Base-by-base conservation (phyloP, 2,888 invertebrate species). In the Amphimallon solstitiale region DNA sequence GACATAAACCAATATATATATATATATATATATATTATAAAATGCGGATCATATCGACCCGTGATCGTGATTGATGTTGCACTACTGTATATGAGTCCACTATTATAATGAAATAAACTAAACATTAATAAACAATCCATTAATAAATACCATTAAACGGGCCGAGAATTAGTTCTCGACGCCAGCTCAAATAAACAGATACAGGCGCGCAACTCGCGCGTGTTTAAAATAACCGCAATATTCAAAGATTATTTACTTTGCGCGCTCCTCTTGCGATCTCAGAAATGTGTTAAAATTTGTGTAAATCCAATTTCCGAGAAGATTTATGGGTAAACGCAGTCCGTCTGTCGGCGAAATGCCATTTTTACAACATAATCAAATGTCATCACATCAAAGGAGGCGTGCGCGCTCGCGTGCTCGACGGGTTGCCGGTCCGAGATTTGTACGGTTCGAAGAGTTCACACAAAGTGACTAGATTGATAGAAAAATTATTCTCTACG, bases 121-220 rank as follows among this genome's bases (percentile, higher is more conserved):
- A 75, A 77, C 74, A 77, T 76, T 78, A 77, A 78, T 77, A 79
- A 80, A 80, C 79, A 79, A 77, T 76, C 78, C 79, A 78, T 79
- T 80, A 79, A 79, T 79, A 79, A 79, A 79, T 79, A 79, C 78
- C 78, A 79, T 80, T 79, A 79, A 79, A 77, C 75, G 73, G 59
- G 56, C 73, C 74, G 76, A 75, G 77, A 78, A 79, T 79, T 78
- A 77, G 77, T 77, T 75, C 74, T 73, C 75, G 79, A 79, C 79
- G 80, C 79, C 79, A 78, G 78, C 77, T 78, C 75, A 79, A 79
- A 79, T 79, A 80, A 80, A 79, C 79, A 80, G 72, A 76, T 74
- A 71, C 72, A 66, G 54, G 62, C 48, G 62, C 48, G 49, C 62
- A 51, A 48, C 37, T 14, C 21, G 38, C 62, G 48, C 62, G 60